Percentiles rank a stretch among this genome's conserved stretches.
These are phyloP conservation scores for Arbacia lixula DNA, from an alignment of 53 echinoderm and acorn worm genomes.

Conservation along the genomic window DNA sequence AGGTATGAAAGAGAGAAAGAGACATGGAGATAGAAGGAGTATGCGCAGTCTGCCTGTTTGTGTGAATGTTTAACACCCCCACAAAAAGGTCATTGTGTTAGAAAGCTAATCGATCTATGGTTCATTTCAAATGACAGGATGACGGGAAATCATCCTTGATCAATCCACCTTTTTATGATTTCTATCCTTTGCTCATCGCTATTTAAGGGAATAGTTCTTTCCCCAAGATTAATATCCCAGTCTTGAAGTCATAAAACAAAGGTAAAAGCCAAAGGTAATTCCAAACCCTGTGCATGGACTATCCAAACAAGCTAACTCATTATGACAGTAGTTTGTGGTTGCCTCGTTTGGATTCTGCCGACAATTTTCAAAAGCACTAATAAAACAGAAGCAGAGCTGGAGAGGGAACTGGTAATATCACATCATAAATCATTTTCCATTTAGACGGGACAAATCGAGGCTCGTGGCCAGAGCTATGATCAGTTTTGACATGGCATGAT, in stretches of 20 bases:
- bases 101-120: too few species aligned
- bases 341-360: conserved; percentile 30
- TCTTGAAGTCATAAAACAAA: conserved; percentile 35
- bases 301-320: conserved; percentile 55
- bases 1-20: too few species aligned
- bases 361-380: conserved; percentile 10
- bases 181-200: neutral
- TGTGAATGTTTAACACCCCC: too few species aligned
- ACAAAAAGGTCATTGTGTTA: too few species aligned
- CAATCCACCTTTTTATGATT: too few species aligned
- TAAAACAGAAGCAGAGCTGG: conserved; percentile 5
- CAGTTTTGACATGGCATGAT: conserved; percentile 3
- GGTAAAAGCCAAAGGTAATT: conserved; percentile 38
- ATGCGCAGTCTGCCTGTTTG: too few species aligned
- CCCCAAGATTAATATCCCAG: neutral
- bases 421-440: conserved; percentile 45
- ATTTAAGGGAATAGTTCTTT: neutral
- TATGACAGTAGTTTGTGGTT: conserved; percentile 34
- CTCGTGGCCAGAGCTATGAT: conserved; percentile 5
- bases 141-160: too few species aligned
- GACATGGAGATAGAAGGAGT: too few species aligned
- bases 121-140: too few species aligned
- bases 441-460: conserved; percentile 26
- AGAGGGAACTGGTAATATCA: conserved; percentile 7
- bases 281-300: conserved; percentile 30